Base-by-base conservation (phyloP, 2,888 invertebrate species). In the Seladonia tumulorum region DNA sequence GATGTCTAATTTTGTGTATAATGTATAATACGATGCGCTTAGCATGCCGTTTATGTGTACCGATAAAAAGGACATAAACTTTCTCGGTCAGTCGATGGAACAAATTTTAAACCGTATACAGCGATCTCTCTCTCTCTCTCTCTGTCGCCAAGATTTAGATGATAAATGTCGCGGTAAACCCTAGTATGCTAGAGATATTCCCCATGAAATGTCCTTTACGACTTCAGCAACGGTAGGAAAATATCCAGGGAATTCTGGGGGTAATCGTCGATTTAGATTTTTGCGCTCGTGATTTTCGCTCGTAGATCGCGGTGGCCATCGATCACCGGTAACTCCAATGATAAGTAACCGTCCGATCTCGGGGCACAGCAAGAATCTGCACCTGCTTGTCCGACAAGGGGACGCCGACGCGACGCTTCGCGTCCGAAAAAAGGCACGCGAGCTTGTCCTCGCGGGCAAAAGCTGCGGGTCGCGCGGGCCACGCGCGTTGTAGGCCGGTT, bases 391-490 rank as follows among this genome's bases (percentile, higher is more conserved):
- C 39, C 18, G 82, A 78, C 78, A n/a, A 57, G 73, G 16, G 45
- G 45, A 75, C 49, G 60, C 39, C 84, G 25, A n/a, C 49, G 16
- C 84, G 25, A n/a, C 49, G 16, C 29, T 63, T 35, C 35, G 29
- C 22, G 63, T 14, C 29, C 76, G 70, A 78, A 84, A 78, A 39
- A 16, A 25, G 10, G 45, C 63, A 35, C 63, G 73, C 68, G 29
- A 42, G 57, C 39, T 57, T 35, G 73, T 25, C 47, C 78, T 75
- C 80, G 57, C 79, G 81, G 22, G 74, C 83, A 86, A 83, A 87
- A 86, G 81, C 84, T 68, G 22, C 68, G 22, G 35, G 39, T 66
- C 35, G 66, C 35, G 29, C 66, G 47, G 66, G 47, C 39, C 39
- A 39, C 45, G 71, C 29, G 49, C 70, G 47, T 42, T 49, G 77